Evolutionary conservation across 2,113 vertebrate genomes (phyloP).

Genomic region (Felis chaus): DNA sequence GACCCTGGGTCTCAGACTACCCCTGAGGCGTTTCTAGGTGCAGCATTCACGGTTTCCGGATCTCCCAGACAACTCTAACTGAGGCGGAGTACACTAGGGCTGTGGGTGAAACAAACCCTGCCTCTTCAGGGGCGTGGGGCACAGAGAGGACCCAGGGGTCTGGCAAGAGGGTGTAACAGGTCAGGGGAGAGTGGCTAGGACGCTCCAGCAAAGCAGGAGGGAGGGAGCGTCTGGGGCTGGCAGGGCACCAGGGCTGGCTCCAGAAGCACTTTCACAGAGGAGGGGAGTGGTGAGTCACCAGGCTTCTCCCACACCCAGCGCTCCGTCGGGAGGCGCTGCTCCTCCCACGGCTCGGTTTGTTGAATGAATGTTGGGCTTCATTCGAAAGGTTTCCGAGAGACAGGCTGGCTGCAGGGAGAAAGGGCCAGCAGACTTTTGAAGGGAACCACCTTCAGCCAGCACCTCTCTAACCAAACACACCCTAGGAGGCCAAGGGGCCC

Average conservation of each 20-base stretch:
- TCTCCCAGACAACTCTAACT: not conserved
- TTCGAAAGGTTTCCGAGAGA: not conserved
- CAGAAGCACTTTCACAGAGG: not conserved
- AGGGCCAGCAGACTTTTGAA: not conserved
- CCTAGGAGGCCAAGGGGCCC: not conserved
- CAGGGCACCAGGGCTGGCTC: slow-evolving; percentile 15
- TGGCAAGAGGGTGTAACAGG: not conserved
- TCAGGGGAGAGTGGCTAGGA: not conserved
- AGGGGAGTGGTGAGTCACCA: slow-evolving; percentile 62
- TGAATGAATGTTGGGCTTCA: not conserved
- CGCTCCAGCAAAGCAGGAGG: not conserved
- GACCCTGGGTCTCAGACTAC: not conserved
- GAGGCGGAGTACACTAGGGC: not conserved
- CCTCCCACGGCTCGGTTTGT: not conserved
- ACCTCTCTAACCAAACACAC: not conserved
- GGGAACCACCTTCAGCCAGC: not conserved
- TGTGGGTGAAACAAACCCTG: not conserved
- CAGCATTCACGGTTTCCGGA: not conserved
- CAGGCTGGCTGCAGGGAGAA: not conserved
- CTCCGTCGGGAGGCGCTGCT: not conserved
- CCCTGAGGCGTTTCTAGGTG: not conserved
- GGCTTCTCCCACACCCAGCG: slow-evolving; percentile 42
- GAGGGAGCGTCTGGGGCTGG: slow-evolving; percentile 50
- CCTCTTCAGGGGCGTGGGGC: not conserved
- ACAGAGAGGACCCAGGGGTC: not conserved